Evolutionary conservation across 1,140 invertebrate species (phyloP).

Genomic region (Cepaea nemoralis): DNA sequence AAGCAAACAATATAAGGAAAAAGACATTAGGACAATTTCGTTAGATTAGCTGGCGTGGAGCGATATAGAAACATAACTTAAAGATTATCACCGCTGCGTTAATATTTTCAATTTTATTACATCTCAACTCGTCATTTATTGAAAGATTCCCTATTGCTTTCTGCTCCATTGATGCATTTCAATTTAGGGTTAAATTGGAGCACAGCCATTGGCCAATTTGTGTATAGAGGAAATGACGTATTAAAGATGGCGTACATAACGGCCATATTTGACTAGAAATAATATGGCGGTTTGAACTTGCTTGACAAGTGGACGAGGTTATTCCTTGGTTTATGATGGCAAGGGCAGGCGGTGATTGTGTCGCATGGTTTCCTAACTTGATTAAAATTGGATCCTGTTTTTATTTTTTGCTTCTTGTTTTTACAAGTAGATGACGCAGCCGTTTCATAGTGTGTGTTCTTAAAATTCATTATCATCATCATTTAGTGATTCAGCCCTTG

Average conservation of each 20-base stretch:
- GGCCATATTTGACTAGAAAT: background rate
- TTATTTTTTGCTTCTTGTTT: background rate
- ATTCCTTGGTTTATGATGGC: background rate
- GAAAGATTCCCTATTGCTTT: background rate
- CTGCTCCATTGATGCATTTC: background rate
- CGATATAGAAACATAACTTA: background rate
- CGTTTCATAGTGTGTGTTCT: background rate
- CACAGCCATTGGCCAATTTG: background rate
- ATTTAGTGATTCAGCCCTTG: background rate
- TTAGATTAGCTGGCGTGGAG: background rate
- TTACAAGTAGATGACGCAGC: background rate
- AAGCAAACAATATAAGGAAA: too few relatives aligned
- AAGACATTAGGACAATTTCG: too few relatives aligned
- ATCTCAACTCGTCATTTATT: constrained; percentile 1
- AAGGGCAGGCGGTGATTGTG: background rate
- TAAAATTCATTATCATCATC: background rate
- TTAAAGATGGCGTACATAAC: constrained; percentile 7
- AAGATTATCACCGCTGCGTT: background rate
- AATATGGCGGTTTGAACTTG: background rate
- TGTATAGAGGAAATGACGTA: background rate
- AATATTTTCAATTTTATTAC: background rate
- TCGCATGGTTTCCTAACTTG: background rate
- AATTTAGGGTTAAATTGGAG: background rate
- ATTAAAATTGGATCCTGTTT: background rate
- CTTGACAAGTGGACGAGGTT: background rate